These are phyloP conservation scores for Ceraclea dissimilis DNA, from an alignment of 2,888 invertebrate genomes.

Conservation along the genomic window DNA sequence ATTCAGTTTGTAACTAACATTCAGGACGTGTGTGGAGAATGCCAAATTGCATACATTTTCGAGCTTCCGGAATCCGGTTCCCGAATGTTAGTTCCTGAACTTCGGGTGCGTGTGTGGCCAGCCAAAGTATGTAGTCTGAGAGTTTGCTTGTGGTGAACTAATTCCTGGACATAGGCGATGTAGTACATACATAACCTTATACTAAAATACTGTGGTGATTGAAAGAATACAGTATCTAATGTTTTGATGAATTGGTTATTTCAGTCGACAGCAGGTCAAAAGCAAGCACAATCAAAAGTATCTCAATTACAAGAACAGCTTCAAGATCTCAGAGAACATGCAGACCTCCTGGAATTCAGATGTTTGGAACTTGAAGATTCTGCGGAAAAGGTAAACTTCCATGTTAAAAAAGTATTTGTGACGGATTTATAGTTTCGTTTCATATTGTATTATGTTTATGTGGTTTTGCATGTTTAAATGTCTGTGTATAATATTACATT, in stretches of 20 bases:
- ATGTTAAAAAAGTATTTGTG: conserved; percentile 23
- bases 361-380: conserved; percentile 65
- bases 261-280: conserved; percentile 31
- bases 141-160: no score
- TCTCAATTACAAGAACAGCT: conserved; percentile 57
- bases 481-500: neutral
- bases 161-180: no score
- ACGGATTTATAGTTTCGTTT: conserved; percentile 20
- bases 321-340: conserved; percentile 68
- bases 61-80: no score
- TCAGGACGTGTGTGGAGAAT: no score
- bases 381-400: conserved; percentile 25
- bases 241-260: conserved; percentile 1
- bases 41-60: no score
- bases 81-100: no score
- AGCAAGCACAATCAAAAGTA: conserved; percentile 44
- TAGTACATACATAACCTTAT: no score
- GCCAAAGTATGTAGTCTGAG: no score
- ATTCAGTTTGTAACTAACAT: no score
- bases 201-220: no score
- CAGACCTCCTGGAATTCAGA: conserved; percentile 73
- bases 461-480: neutral
- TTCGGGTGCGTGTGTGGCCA: no score
- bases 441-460: neutral
- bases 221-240: no score